These are phyloP conservation scores for Dioctria linearis DNA, from an alignment of 2,888 invertebrate genomes.

Conservation along the genomic window DNA sequence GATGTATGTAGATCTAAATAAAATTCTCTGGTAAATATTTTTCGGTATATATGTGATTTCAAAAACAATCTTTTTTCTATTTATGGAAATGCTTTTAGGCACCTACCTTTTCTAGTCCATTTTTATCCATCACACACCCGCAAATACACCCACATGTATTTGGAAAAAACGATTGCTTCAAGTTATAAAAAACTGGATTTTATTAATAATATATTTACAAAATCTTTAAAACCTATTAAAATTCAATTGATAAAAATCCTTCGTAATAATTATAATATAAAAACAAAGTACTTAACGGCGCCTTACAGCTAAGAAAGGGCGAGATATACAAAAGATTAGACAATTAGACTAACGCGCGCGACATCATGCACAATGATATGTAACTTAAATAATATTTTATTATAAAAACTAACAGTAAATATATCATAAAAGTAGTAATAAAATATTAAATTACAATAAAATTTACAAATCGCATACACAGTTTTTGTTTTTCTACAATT, in stretches of 20 bases:
- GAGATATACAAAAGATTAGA: conserved; percentile 39
- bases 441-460: conserved; percentile 41
- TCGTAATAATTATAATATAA: conserved; percentile 32
- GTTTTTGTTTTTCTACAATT: not conserved
- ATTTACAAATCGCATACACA: conserved; percentile 39
- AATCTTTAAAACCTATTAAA: conserved; percentile 33
- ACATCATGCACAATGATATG: conserved; percentile 44
- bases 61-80: no score
- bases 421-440: conserved; percentile 31
- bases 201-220: conserved; percentile 48
- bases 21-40: no score
- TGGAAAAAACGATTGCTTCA: not conserved
- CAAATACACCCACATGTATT: no score
- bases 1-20: no score
- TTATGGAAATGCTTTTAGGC: no score
- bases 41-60: no score
- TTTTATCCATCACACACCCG: no score
- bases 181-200: conserved; percentile 44
- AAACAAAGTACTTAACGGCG: conserved; percentile 44
- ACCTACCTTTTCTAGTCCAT: no score
- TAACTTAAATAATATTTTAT: conserved; percentile 36
- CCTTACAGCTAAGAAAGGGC: conserved; percentile 22
- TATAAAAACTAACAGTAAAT: conserved; percentile 13
- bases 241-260: conserved; percentile 34
- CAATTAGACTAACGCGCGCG: conserved; percentile 26